Evolutionary conservation across 2,113 vertebrate genomes (phyloP).

Genomic region (Heterotis niloticus): DNA sequence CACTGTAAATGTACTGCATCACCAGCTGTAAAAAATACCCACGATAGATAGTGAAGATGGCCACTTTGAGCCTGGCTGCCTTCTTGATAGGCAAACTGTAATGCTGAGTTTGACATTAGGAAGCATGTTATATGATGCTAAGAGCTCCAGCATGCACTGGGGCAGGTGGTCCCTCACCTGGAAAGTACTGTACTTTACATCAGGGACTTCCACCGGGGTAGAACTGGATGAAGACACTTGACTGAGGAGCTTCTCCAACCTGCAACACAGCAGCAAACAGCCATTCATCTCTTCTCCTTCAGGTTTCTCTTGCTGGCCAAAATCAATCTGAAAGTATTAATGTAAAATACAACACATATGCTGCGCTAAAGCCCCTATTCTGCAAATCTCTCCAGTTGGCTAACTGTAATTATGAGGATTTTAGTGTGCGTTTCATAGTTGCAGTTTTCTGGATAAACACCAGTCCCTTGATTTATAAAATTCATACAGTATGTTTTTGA

Average conservation of each 20-base stretch:
- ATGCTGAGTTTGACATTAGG: not conserved
- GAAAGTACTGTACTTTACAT: conserved; percentile 66
- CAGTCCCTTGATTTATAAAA: no score
- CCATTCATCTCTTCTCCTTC: not conserved
- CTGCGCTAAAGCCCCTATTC: no score
- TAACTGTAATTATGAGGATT: no score
- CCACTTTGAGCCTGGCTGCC: not conserved
- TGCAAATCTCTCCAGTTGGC: no score
- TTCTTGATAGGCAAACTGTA: not conserved
- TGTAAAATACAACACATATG: no score
- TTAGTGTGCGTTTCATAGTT: no score
- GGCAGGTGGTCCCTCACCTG: conserved; percentile 36
- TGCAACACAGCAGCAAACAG: not conserved
- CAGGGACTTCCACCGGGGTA: conserved; percentile 49
- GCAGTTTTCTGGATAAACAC: no score
- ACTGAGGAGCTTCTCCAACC: conserved; percentile 18
- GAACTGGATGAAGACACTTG: not conserved
- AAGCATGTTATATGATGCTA: not conserved
- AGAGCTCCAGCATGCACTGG: not conserved
- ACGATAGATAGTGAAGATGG: conserved; percentile 8
- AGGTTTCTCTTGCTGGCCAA: not conserved
- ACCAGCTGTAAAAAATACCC: conserved; percentile 58
- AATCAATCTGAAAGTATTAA: no score
- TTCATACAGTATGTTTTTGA: no score
- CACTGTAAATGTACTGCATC: conserved; percentile 73